Base-by-base conservation (phyloP, 1,140 invertebrate genomes). In the Capitella teleta region DNA sequence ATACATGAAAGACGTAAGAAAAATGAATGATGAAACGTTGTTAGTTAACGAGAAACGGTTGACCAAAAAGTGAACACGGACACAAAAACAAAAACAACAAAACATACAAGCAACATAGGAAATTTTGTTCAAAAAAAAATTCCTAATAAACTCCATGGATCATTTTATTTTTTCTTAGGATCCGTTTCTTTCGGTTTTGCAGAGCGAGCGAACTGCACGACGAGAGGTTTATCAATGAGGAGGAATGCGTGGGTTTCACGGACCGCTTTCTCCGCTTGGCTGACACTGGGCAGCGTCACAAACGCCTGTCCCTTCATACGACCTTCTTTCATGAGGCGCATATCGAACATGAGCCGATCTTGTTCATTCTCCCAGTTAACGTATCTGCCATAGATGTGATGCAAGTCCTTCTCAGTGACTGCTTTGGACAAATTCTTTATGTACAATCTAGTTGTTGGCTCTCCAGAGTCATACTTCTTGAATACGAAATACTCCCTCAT, bases 241-340 rank as follows among this genome's bases (percentile, higher is more conserved):
- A 90, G 78, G 66, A 78, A 87, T n/a, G 86, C 89, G 75, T 94
- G 91, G 5, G 87, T 91, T 68, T 90, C 85, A 58, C 78, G 74
- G 0, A 94, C 63, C 25, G 90, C 90, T 62, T 76, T 73, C 66
- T 81, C 74, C 2, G 88, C 86, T 59, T 80, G 72, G 46, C 77
- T 72, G n/a, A 81, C 74, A 61, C 75, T 80, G 51, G 82, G 79
- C 42, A 93, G 76, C 5, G 85, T 88, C 0, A 96, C 76, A 78
- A 96, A 96, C 5, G 87, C 88, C 74, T 96, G 91, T 0, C 89
- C 89, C 73, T 92, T 94, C 89, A 96, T 94, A 62, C 88, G 78
- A 0, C 91, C 91, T 68, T 91, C 87, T 67, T 87, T 86, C 88
- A 96, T 91, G 2, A 92, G 75, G 57, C 84, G 78, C n/a, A 92